Evolutionary conservation across 2,797 vertebrate species (phyloP), one percentile per base, ranked within the genome.

Genomic region (Poecilia velifera): DNA sequence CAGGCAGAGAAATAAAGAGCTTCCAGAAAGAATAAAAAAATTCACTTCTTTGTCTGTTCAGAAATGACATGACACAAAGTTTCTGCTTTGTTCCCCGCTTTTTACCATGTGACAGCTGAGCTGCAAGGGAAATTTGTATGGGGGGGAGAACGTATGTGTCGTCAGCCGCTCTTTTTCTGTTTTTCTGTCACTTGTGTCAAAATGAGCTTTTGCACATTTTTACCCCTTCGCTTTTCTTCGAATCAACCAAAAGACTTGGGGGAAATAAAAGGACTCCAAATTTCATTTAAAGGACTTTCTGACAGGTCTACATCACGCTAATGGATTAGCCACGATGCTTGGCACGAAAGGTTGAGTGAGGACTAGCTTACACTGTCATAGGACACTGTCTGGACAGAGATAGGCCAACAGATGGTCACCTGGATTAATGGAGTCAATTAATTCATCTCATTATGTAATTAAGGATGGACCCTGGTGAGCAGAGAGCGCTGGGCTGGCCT

Each of bases 371-470:
- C 79, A 73, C 79, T 64, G 82, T 84, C 86, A 77, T 79, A 76
- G 77, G 88, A 84, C 83, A 62, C 86, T 87, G 88, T 91, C 93
- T 92, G 90, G 88, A 82, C 85, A 75, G 82, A 84, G 86, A 82
- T 85, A 82, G 82, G 81, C 80, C 86, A 92, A 89, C 94, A 96
- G 93, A 96, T 94, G 94, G 94, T 91, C 90, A 94, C 88, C 93
- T 94, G 94, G 93, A 94, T 94, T 95, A 91, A 94, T 93, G 82
- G 86, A 94, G 85, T 87, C 88, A 80, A 93, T 95, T 93, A 88
- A 94, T 93, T 94, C 76, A 94, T 93, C 91, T 87, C 83, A 92
- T 95, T 93, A 94, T 91, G 87, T 93, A 91, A 94, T 95, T 95
- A 93, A 93, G 87, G 90, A 86, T 88, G 78, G 87, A 85, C 79